Base-by-base conservation (phyloP, 2,797 vertebrate species). In the Tiaroga cobitis region DNA sequence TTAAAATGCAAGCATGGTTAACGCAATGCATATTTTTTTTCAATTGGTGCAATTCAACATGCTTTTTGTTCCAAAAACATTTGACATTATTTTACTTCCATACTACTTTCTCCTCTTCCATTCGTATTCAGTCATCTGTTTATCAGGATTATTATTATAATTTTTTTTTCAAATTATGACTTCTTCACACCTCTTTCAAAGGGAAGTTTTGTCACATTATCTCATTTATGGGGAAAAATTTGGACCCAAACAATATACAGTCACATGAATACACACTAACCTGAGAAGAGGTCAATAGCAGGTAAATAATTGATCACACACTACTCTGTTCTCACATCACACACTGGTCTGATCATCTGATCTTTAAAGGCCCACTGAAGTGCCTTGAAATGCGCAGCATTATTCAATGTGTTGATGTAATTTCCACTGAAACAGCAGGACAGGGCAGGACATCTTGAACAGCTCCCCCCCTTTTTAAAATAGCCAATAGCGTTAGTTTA, bases 271-370 rank as follows among this genome's bases (percentile, higher is more conserved):
- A 72, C 72, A 51, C 19, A 73, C 32, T 81, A 67, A 46, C 63
- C 51, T 39, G 65, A 63, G 73, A 83, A 56, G 83, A 82, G 73
- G 80, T 84, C 87, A 82, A 85, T 77, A 67, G 24, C 68, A 41
- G 61, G 56, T 87, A 68, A 83, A 83, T 84, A 87, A 87, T 87
- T 87, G 86, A 83, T 84, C 76, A 87, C 54, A 84, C 59, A 80
- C 56, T 80, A 29, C 78, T 43, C 56, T 79, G 81, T 84, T 87
- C 72, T 73, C 77, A 84, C 86, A 80, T 84, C 82, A 80, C 67
- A 80, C 51, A 61, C 21, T 29, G 75, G 34, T 84, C 81, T 75
- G 46, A 84, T 63, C 70, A 54, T 74, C 68, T 84, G 81, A 87
- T 87, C 86, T 84, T 75, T 79, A 83, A 61, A 61, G 56, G 56